Evolutionary conservation across 1,140 invertebrate species (phyloP), one percentile per base, ranked within the genome.

Genomic region (Camponotus vicinus): DNA sequence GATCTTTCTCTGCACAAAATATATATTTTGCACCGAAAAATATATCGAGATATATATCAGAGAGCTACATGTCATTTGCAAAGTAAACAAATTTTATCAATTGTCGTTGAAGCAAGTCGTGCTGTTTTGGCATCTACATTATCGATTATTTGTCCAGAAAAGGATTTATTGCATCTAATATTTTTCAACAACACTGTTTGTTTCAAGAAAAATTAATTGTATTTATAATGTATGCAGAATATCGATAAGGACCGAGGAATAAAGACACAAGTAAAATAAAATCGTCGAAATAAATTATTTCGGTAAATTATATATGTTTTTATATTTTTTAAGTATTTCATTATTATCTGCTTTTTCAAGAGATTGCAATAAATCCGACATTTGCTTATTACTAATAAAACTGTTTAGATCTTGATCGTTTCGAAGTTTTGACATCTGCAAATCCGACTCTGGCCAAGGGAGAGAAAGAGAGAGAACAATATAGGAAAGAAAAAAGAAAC

Each of bases 361-460:
- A 21, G n/a, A 67, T 67, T 67, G 32, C 40, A 6, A 32, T 52
- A 52, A 76, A 61, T 37, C 8, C 7, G 7, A 67, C 32, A 66
- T 18, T 78, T 45, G 21, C 21, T 55, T 67, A 27, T 80, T 69
- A 32, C n/a, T 79, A 67, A 34, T 79, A 79, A 27, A 80, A 69
- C n/a, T 34, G 34, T 52, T 15, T 9, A 40, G 5, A 57, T 80
- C 69, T 80, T 32, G 34, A 66, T 69, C 69, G 45, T 21, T 13
- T 8, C 1, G 64, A 45, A 15, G n/a, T 21, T 70, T 70, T 27
- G 55, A 52, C 21, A n/a, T 70, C 34, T 66, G n/a, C 15, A 42
- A 67, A 70, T 80, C 78, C 78, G 78, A 21, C 49, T 80, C 78
- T 80, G 78, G 13, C 7, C 63, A 13, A 70, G 34, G 70, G 64